Evolutionary conservation across 2,888 invertebrate species (phyloP).

Genomic region (Tetranychus truncatus): DNA sequence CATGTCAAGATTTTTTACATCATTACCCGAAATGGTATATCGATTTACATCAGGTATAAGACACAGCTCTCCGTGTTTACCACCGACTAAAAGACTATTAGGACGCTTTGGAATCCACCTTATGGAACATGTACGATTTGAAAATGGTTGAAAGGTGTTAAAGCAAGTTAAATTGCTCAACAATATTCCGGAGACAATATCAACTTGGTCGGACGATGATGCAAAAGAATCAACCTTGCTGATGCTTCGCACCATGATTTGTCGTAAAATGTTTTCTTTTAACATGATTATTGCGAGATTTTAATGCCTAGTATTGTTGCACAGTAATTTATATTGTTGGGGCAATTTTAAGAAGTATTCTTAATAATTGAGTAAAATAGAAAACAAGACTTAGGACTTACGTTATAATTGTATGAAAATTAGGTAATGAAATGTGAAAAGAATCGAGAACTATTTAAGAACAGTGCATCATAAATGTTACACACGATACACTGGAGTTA

Average conservation of each 20-base stretch:
- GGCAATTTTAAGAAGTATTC: too few relatives aligned
- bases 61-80: slow-evolving; percentile 6
- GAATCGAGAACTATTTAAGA: too few relatives aligned
- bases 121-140: not conserved
- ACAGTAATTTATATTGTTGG: too few relatives aligned
- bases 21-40: not conserved
- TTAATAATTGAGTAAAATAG: too few relatives aligned
- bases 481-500: too few relatives aligned
- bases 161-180: not conserved
- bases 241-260: not conserved
- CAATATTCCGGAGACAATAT: not conserved
- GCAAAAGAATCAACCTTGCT: not conserved
- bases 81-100: not conserved
- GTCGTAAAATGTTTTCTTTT: not conserved
- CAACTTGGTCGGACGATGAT: not conserved
- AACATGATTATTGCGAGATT: not conserved
- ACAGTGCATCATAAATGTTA: too few relatives aligned
- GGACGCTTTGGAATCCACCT: not conserved
- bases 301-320: too few relatives aligned
- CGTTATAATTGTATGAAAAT: too few relatives aligned
- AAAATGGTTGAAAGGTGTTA: not conserved
- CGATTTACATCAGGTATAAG: not conserved
- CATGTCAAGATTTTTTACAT: not conserved
- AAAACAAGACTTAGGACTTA: too few relatives aligned
- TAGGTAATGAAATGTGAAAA: too few relatives aligned